Base-by-base conservation (phyloP, 2,797 vertebrate genomes). In the Etheostoma nigrum region DNA sequence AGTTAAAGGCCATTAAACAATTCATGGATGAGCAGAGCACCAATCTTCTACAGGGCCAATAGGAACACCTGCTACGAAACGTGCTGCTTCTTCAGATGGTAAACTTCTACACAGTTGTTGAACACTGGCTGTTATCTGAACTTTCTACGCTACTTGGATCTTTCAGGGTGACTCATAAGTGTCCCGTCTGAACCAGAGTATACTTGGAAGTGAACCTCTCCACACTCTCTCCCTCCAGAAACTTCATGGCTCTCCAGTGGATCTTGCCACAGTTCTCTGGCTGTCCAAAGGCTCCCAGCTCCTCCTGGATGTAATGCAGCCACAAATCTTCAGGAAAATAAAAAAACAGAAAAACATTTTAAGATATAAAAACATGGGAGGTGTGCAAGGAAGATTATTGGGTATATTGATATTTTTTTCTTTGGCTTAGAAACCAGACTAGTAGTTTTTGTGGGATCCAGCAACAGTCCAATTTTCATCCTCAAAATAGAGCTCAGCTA, bases 161-260 rank as follows among this genome's bases (percentile, higher is more conserved):
- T 13, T 40, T 7, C 5, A 6, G 6, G 12, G 12, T 16, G 1
- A 80, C 82, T 86, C 88, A 96, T 58, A 95, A 83, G 82, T 96
- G 96, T 79, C 97, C 97, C 0, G 95, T 96, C 93, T 99, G 97
- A 57, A 97, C 82, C 70, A 99, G 92, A 14, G 97, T 96, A 61
- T 97, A 95, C 87, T 96, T 96, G 72, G 95, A 91, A 19, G 94
- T 89, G 90, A 99, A 99, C n/a, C 85, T 87, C 88, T 99, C 97
- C 88, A 97, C 95, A 19, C 93, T 85, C 36, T 96, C 94, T 33
- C 95, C 97, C 66, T 96, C 94, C 80, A 99, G 83, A 68, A 95
- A 94, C 93, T 97, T 98, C 96, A 98, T 95, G 69, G 98, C 98
- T 89, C 98, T 95, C 98, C 98, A 99, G 91, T 99, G 96, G 89